Conservation (phyloP, 2,797 vertebrate genomes). For the Hydrolagus colliei region DNA sequence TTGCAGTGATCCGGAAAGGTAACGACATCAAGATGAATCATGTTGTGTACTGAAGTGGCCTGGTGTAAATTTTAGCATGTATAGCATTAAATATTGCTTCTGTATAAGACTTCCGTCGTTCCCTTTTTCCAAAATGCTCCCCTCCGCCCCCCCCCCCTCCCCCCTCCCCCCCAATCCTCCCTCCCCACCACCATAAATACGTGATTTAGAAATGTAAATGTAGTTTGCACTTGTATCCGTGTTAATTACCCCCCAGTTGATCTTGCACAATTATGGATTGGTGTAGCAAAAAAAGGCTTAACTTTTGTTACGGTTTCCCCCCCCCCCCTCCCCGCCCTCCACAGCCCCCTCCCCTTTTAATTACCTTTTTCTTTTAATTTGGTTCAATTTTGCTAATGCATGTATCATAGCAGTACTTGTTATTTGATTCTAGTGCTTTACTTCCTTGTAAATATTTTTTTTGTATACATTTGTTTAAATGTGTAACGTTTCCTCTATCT, state of each 20-base stretch:
- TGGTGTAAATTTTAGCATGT: constrained; percentile 67
- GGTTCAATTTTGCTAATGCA: constrained; percentile 56
- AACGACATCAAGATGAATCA: constrained; percentile 46
- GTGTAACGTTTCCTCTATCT: constrained; percentile 10
- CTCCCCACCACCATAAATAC: constrained; percentile 37
- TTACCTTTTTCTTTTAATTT: constrained; percentile 44
- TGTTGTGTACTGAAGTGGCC: constrained; percentile 56
- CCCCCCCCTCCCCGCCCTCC: constrained; percentile 21
- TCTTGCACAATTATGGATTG: constrained; percentile 53
- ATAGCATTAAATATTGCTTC: constrained; percentile 55
- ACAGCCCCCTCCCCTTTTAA: background rate
- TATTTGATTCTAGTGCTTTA: constrained; percentile 65
- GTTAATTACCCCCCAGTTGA: constrained; percentile 48
- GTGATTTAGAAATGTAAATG: constrained; percentile 35
- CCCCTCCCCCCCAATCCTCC: constrained; percentile 40
- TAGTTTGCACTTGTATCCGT: constrained; percentile 50
- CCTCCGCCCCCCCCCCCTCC: no score
- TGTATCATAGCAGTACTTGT: constrained; percentile 62
- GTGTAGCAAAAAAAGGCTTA: constrained; percentile 54
- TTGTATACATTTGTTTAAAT: constrained; percentile 49
- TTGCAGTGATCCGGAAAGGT: constrained; percentile 55
- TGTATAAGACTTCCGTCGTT: no score
- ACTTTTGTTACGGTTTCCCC: constrained; percentile 35
- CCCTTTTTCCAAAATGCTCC: constrained; percentile 48
- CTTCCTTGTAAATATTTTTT: constrained; percentile 68